phyloP scores from a whole-genome alignment of 2,113 vertebrate species.

The Phyllopteryx taeniolatus region DNA sequence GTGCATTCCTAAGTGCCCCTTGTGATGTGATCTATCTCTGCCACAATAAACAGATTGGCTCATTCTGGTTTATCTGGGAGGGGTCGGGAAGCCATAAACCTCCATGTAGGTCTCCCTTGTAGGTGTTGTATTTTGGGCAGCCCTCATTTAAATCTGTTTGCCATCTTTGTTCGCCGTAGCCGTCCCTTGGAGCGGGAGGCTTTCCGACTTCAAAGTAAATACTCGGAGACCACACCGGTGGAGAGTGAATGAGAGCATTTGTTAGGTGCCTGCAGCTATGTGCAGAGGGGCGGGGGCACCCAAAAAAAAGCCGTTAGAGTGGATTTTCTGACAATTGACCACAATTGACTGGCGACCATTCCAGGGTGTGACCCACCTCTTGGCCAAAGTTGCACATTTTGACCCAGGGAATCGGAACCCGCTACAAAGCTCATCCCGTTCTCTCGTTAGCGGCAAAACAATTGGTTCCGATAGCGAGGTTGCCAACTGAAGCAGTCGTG shows the following conservation, averaged over 20 bases:
- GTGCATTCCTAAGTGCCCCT: slow-evolving; percentile 19
- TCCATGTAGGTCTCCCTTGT: slow-evolving; percentile 48
- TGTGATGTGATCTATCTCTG: slow-evolving; percentile 19
- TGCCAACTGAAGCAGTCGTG: slow-evolving; percentile 70
- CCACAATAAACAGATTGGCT: slow-evolving; percentile 33
- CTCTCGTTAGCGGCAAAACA: no score
- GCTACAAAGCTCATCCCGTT: no score
- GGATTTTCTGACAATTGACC: background rate
- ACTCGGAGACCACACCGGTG: slow-evolving; percentile 38
- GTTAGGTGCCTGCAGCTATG: slow-evolving; percentile 16
- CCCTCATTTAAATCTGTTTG: slow-evolving; percentile 62
- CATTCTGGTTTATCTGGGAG: slow-evolving; percentile 45
- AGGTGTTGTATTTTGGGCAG: slow-evolving; percentile 23
- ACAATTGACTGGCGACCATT: no score
- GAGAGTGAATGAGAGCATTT: slow-evolving; percentile 15
- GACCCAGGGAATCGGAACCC: no score
- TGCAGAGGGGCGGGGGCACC: background rate
- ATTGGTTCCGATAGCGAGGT: slow-evolving; percentile 66
- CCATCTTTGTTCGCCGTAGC: slow-evolving; percentile 52
- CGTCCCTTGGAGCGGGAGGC: slow-evolving; percentile 33
- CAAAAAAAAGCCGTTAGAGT: background rate
- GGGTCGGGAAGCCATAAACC: slow-evolving; percentile 52
- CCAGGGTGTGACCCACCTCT: no score
- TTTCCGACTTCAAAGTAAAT: slow-evolving; percentile 39
- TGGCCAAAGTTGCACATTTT: no score